Evolutionary conservation across 2,888 invertebrate species (phyloP).

Genomic region (Caenorhabditis sp.): DNA sequence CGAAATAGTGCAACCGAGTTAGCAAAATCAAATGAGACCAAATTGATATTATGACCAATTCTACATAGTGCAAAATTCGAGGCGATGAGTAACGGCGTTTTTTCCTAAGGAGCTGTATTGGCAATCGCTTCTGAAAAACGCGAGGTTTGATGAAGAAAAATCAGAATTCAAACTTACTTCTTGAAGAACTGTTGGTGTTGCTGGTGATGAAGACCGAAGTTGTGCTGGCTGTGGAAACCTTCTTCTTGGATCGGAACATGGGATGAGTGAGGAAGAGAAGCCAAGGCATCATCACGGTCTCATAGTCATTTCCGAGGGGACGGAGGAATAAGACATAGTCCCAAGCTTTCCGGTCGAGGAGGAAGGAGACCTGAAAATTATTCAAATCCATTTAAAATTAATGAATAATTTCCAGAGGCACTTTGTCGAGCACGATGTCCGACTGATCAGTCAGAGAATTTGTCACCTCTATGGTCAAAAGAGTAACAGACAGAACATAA

Average conservation of each 20-base stretch:
- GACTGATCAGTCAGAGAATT: too few relatives aligned
- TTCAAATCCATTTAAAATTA: too few relatives aligned
- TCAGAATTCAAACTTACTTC: background rate
- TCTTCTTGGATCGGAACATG: constrained; percentile 40
- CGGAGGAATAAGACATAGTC: constrained; percentile 49
- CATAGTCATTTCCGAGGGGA: constrained; percentile 54
- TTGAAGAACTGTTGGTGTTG: constrained; percentile 3
- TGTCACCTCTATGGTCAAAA: too few relatives aligned
- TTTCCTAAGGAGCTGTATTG: too few relatives aligned
- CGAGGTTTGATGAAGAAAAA: too few relatives aligned
- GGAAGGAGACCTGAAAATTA: constrained; percentile 29
- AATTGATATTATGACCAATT: background rate
- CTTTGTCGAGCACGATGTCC: background rate
- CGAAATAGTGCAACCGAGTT: too few relatives aligned
- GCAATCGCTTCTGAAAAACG: too few relatives aligned
- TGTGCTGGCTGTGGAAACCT: background rate
- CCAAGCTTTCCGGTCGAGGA: constrained; percentile 15
- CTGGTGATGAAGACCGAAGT: constrained; percentile 14
- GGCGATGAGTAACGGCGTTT: too few relatives aligned
- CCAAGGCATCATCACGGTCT: constrained; percentile 59
- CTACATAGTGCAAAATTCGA: too few relatives aligned
- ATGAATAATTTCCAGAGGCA: background rate
- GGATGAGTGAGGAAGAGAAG: constrained; percentile 50
- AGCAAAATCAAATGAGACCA: too few relatives aligned
- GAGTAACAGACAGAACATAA: background rate